Base-by-base conservation (phyloP, 1,140 invertebrate genomes). In the Orius laevigatus region DNA sequence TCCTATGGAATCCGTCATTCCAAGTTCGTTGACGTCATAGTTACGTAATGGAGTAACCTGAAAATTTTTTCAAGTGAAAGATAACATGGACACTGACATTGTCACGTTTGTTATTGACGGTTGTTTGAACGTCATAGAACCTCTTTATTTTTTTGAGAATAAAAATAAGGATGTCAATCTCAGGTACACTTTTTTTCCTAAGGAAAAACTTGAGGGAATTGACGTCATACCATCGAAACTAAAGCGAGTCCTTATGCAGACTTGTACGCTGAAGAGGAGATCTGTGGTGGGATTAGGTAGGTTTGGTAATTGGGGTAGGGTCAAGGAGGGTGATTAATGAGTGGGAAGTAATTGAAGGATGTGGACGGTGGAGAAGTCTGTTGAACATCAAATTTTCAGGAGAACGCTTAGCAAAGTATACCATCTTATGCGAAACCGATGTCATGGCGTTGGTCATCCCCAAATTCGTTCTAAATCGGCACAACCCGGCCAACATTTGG, bases 241-340 rank as follows among this genome's bases (percentile, higher is more conserved):
- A 8, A 5, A 31, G 5, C 43, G 19, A 11, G n/a, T 45, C 12
- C 32, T 15, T 31, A 45, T 45, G 43, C 43, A 45, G 43, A 45
- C 43, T 33, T 19, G n/a, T 2, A 45, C 20, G 32, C 43, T 45
- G 2, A 45, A n/a, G 12, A 45, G 43, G 12, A 45, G 32, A n/a
- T 19, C 43, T 8, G 43, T 45, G 25, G 25, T 45, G n/a, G 43
- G 43, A 2, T 31, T 45, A 11, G 43, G 43, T 45, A 45, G 32
- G n/a, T n/a, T n/a, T n/a, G 18, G 8, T 10, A 20, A 43, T 43
- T n/a, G 8, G 8, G 8, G n/a, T n/a, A 8, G 8, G n/a, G n/a
- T 34, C 33, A 34, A 8, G n/a, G n/a, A 34, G 8, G 8, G 33
- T 34, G 33, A 34, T 8, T 34, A 8, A 34, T n/a, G n/a, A 34